Percentiles rank a stretch among this genome's conserved stretches.
phyloP scores from a whole-genome alignment of 2,888 invertebrate species.

The Mesopsocus fuscifrons region DNA sequence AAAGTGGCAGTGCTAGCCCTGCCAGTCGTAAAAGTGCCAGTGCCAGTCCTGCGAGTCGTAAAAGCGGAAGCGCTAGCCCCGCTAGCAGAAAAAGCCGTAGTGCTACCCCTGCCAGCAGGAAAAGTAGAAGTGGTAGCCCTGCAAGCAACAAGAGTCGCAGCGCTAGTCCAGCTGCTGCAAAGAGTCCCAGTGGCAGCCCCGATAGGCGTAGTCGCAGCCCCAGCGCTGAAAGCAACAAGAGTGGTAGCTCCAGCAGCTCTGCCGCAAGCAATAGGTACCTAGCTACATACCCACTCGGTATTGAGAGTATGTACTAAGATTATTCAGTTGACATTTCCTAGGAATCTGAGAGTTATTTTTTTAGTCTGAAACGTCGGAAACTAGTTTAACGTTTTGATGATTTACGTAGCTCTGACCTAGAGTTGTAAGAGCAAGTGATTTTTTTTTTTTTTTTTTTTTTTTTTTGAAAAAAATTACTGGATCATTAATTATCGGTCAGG shows the following conservation, averaged over 20 bases:
- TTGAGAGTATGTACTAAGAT: no score
- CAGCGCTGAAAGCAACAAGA: slow-evolving; percentile 21
- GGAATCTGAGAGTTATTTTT: no score
- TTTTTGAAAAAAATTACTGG: no score
- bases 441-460: no score
- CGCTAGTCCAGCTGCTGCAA: slow-evolving; percentile 12
- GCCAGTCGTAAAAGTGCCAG: slow-evolving; percentile 10
- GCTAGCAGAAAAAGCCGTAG: slow-evolving; percentile 17
- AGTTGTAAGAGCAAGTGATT: no score
- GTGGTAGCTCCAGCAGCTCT: slow-evolving; percentile 13
- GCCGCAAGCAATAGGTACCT: slow-evolving; percentile 1
- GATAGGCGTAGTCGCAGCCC: not conserved
- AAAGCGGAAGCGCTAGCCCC: slow-evolving; percentile 15
- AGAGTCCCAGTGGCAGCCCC: no score
- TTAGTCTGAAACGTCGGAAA: no score
- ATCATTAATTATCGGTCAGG: slow-evolving; percentile 22
- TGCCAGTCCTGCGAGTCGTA: slow-evolving; percentile 10
- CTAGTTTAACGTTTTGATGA: no score
- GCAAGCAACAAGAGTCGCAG: slow-evolving; percentile 19
- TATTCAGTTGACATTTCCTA: no score
- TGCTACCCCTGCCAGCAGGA: slow-evolving; percentile 13
- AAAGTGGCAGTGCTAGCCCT: slow-evolving; percentile 16
- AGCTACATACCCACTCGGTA: slow-evolving; percentile 13
- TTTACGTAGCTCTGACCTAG: no score
- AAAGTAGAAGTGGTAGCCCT: slow-evolving; percentile 13